These are phyloP conservation scores for Microtus montanus DNA, from an alignment of 2,113 vertebrate genomes.

Conservation along the genomic window DNA sequence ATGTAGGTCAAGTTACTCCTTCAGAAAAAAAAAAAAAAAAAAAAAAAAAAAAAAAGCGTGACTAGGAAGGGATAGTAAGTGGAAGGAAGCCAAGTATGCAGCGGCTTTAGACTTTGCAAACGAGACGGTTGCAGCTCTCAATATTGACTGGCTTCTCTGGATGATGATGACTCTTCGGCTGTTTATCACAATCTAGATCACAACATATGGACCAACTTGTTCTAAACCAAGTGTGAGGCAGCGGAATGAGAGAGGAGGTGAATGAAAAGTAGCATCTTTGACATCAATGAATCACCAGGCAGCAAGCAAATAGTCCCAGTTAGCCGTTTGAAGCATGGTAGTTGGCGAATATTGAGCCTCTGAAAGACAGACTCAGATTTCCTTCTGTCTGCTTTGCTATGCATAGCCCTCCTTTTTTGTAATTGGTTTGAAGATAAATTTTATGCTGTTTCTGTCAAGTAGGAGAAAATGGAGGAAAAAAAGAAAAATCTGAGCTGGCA, in stretches of 20 bases:
- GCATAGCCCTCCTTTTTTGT: not conserved
- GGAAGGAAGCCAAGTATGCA: slow-evolving; percentile 66
- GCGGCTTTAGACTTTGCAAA: slow-evolving; percentile 57
- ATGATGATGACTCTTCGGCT: slow-evolving; percentile 50
- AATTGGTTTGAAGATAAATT: slow-evolving; percentile 21
- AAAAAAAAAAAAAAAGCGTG: slow-evolving; percentile 47
- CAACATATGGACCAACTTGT: slow-evolving; percentile 35
- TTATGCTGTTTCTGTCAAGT: slow-evolving; percentile 29
- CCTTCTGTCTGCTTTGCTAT: not conserved
- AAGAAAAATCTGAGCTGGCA: not conserved
- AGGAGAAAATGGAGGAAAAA: not conserved
- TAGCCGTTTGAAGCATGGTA: slow-evolving; percentile 44
- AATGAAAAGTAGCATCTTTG: slow-evolving; percentile 61
- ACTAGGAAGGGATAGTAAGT: slow-evolving; percentile 57
- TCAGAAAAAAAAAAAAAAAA: slow-evolving; percentile 54
- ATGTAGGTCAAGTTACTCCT: slow-evolving; percentile 77
- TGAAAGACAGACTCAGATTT: slow-evolving; percentile 43
- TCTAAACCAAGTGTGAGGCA: slow-evolving; percentile 34
- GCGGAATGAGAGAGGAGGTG: not conserved
- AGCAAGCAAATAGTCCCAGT: slow-evolving; percentile 51
- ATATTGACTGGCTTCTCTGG: slow-evolving; percentile 66
- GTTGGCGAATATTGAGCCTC: slow-evolving; percentile 58
- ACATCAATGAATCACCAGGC: slow-evolving; percentile 54
- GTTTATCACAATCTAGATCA: slow-evolving; percentile 65
- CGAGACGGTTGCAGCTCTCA: slow-evolving; percentile 45